A percentile compares a stretch with the other conserved stretches of the same genome.
Conservation (phyloP, 2,888 invertebrate genomes). For the Phoenoteleia sp. region DNA sequence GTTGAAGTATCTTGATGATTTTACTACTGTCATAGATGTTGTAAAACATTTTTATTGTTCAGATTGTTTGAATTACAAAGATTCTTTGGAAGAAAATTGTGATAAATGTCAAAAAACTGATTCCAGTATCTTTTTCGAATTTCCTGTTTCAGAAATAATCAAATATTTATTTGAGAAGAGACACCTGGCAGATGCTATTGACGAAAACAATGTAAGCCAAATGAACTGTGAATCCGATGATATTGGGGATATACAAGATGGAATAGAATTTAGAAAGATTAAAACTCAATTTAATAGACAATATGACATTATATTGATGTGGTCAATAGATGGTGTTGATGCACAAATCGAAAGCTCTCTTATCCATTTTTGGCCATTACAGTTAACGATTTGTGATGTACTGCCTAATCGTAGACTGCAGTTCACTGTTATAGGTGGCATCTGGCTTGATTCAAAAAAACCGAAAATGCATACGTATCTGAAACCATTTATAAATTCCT, state of each 20-base stretch:
- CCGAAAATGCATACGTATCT: not conserved
- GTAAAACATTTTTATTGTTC: slow-evolving; percentile 14
- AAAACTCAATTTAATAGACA: not conserved
- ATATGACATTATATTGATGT: slow-evolving; percentile 2
- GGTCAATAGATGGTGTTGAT: not conserved
- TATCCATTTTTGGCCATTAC: not conserved
- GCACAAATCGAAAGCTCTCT: not conserved
- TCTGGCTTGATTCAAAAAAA: not conserved
- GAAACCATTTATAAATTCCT: not conserved
- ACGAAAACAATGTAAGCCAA: not conserved
- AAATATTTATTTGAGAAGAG: slow-evolving; percentile 6
- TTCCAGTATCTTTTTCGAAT: not conserved
- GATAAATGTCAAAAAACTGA: not conserved
- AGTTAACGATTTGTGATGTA: not conserved
- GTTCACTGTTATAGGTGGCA: not conserved
- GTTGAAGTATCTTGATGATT: slow-evolving; percentile 17
- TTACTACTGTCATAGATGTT: slow-evolving; percentile 6
- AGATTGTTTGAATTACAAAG: slow-evolving; percentile 11
- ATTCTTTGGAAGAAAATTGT: not conserved
- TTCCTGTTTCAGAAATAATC: not conserved
- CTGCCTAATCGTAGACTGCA: not conserved
- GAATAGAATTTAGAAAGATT: not conserved
- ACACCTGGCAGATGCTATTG: slow-evolving; percentile 9
- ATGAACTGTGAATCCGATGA: not conserved
- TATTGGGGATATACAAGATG: slow-evolving; percentile 6